Evolutionary conservation across 2,888 invertebrate species (phyloP).

Genomic region (Sericinus montela): DNA sequence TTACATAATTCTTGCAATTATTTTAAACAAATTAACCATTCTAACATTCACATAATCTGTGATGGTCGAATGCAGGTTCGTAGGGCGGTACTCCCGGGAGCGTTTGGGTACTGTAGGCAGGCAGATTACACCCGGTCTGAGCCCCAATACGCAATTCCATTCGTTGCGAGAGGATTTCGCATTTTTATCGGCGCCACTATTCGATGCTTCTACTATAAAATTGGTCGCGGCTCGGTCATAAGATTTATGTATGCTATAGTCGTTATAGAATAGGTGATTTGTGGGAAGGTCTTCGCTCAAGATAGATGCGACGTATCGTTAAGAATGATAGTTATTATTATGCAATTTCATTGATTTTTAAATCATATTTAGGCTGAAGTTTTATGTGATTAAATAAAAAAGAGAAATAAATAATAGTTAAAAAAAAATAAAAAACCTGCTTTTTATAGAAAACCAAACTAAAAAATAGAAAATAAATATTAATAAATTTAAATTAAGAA

Average conservation of each 20-base stretch:
- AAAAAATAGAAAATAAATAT: too few species aligned
- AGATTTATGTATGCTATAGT: constrained; percentile 28
- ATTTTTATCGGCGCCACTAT: constrained; percentile 65
- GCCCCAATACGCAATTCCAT: constrained; percentile 75
- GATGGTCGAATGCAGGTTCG: constrained; percentile 48
- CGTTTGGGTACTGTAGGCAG: constrained; percentile 70
- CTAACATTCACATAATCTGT: constrained; percentile 37
- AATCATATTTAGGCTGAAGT: too few species aligned
- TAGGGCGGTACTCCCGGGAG: constrained; percentile 57
- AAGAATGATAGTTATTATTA: background rate
- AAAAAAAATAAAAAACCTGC: too few species aligned
- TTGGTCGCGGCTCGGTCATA: constrained; percentile 42
- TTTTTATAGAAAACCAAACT: too few species aligned
- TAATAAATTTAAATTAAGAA: too few species aligned
- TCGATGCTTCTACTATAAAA: constrained; percentile 51
- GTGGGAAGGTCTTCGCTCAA: constrained; percentile 4
- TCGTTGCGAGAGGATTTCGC: constrained; percentile 65
- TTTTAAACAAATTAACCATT: background rate
- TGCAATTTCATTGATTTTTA: too few species aligned
- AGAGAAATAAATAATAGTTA: too few species aligned
- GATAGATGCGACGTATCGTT: background rate
- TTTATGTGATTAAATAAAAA: too few species aligned
- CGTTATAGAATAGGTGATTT: constrained; percentile 7
- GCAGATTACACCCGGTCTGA: constrained; percentile 76
- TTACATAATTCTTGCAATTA: background rate